These are phyloP conservation scores for Ammodytes dubius DNA, from an alignment of 2,113 vertebrate genomes.

Conservation along the genomic window DNA sequence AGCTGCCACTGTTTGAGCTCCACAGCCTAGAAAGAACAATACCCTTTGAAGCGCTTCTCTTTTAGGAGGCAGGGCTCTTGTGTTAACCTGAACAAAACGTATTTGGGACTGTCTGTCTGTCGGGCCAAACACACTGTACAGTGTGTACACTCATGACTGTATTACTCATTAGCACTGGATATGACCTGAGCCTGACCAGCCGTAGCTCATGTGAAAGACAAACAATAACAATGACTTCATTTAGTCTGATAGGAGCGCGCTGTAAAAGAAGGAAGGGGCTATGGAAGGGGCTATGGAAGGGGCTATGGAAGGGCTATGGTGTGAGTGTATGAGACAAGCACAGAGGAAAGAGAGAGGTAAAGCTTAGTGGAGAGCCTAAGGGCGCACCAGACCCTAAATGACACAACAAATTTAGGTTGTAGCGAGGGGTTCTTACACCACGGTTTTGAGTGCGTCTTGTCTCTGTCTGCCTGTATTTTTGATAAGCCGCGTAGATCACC, in stretches of 20 bases:
- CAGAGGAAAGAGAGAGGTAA: conserved; percentile 2
- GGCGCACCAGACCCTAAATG: conserved; percentile 22
- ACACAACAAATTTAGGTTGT: conserved; percentile 41
- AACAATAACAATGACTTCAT: conserved; percentile 42
- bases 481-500: neutral
- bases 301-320: neutral
- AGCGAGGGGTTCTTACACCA: neutral
- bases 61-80: conserved; percentile 28
- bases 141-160: neutral
- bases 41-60: conserved; percentile 46
- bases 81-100: conserved; percentile 21
- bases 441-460: conserved; percentile 1
- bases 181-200: conserved; percentile 36
- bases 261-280: neutral
- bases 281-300: neutral
- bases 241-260: conserved; percentile 7
- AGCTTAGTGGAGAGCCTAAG: conserved; percentile 18
- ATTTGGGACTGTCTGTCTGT: conserved; percentile 5
- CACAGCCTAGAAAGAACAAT: conserved; percentile 61
- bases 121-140: conserved; percentile 25
- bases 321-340: neutral
- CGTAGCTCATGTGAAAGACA: conserved; percentile 28
- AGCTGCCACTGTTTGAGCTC: conserved; percentile 74
- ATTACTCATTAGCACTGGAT: conserved; percentile 11
- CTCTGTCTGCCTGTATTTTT: conserved; percentile 1